phyloP scores from a whole-genome alignment of 2,797 vertebrate species.

The Propithecus perrieri region DNA sequence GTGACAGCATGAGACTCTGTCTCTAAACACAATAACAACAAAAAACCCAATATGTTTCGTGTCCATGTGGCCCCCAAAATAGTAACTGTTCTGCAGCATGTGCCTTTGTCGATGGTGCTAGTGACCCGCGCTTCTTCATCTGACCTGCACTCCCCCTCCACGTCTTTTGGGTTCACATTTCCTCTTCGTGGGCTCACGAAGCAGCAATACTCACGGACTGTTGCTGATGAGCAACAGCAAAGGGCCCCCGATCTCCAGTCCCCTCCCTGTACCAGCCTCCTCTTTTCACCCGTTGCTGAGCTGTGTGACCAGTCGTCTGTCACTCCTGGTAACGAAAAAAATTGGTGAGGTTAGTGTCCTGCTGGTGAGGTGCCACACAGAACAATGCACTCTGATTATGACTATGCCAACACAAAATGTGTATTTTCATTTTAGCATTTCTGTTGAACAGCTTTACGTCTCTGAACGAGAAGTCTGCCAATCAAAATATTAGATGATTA shows the following conservation, averaged over 20 bases:
- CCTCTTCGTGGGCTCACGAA: neutral
- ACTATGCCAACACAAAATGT: neutral
- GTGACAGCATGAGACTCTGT: neutral
- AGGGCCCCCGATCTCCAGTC: neutral
- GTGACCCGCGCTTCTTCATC: rapidly evolving
- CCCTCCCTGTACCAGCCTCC: rapidly evolving
- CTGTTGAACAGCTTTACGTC: neutral
- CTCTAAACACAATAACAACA: neutral
- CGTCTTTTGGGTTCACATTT: neutral
- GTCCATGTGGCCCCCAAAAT: rapidly evolving
- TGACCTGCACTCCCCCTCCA: neutral
- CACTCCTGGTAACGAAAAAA: neutral
- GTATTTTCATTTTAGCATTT: neutral
- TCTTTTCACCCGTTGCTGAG: neutral
- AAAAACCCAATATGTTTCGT: neutral
- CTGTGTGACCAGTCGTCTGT: too few species aligned
- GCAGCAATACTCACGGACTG: neutral
- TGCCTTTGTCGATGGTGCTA: too few species aligned
- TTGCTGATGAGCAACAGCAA: neutral
- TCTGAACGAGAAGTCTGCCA: neutral
- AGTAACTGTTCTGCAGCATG: rapidly evolving
- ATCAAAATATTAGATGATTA: conserved; percentile 48
- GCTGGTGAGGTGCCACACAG: rapidly evolving
- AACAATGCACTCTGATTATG: neutral
- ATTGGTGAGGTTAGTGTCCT: rapidly evolving